A percentile compares a stretch with the other conserved stretches of the same genome.
Evolutionary conservation across 2,888 invertebrate species (phyloP).

Genomic region (Calliphora vomitoria): DNA sequence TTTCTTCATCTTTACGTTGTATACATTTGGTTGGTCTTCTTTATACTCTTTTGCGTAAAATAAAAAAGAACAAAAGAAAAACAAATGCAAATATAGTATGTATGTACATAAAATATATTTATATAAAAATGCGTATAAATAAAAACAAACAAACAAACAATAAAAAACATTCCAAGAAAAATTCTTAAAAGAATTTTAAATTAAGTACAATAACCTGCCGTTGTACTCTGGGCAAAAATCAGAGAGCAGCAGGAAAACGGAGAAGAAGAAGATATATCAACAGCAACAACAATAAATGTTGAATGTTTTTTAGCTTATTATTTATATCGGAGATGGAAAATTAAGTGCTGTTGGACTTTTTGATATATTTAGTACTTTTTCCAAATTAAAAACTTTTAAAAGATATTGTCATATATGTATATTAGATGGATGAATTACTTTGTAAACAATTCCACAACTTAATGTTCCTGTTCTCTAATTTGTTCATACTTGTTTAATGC

Average conservation of each 20-base stretch:
- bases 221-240: constrained; percentile 32
- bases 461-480: too few relatives aligned
- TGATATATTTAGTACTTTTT: too few relatives aligned
- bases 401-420: too few relatives aligned
- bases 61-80: constrained; percentile 14
- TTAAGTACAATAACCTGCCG: constrained; percentile 70
- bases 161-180: constrained; percentile 61
- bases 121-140: constrained; percentile 14
- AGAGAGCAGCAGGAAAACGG: constrained; percentile 18
- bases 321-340: too few relatives aligned
- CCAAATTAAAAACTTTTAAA: too few relatives aligned
- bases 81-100: constrained; percentile 8
- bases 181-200: constrained; percentile 66
- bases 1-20: not conserved
- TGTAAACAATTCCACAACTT: too few relatives aligned
- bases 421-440: too few relatives aligned
- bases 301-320: not conserved
- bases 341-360: too few relatives aligned
- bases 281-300: not conserved
- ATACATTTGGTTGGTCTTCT: not conserved
- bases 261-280: not conserved
- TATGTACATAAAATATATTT: constrained; percentile 4
- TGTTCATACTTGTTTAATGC: too few relatives aligned
- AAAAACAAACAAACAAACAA: constrained; percentile 15
- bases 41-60: not conserved